A percentile compares a stretch with the other conserved stretches of the same genome.
Evolutionary conservation across 2,888 invertebrate genomes (phyloP).

Genomic region (Sphinx pinastri): DNA sequence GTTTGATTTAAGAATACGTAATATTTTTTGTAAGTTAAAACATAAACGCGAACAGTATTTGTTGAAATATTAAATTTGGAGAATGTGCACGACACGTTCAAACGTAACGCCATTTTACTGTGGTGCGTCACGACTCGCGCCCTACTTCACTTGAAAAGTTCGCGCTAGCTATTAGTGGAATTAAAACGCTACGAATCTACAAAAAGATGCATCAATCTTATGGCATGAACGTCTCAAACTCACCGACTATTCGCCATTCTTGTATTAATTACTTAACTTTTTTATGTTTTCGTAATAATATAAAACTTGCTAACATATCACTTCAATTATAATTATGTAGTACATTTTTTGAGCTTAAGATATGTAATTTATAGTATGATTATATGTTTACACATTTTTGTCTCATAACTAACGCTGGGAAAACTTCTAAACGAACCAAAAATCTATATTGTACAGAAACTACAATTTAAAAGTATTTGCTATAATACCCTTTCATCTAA

Average conservation of each 20-base stretch:
- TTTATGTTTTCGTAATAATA: not conserved
- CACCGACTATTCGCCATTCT: conserved; percentile 3
- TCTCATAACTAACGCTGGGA: too few relatives aligned
- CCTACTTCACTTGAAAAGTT: conserved; percentile 74
- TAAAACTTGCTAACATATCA: not conserved
- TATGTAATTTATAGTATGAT: too few relatives aligned
- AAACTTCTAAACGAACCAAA: not conserved
- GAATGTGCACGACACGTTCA: conserved; percentile 41
- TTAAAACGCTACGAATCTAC: conserved; percentile 76
- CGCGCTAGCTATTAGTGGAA: conserved; percentile 78
- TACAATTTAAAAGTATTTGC: not conserved
- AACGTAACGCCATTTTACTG: conserved; percentile 61
- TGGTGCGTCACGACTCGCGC: conserved; percentile 70
- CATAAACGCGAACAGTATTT: not conserved
- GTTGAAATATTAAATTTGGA: conserved; percentile 6
- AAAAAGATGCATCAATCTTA: conserved; percentile 65
- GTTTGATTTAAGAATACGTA: not conserved
- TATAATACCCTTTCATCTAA: not conserved
- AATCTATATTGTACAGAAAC: not conserved
- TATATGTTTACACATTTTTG: too few relatives aligned
- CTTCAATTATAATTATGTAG: not conserved
- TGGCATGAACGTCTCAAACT: conserved; percentile 37
- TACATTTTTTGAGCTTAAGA: too few relatives aligned
- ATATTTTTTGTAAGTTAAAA: not conserved
- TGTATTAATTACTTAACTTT: not conserved